phyloP scores from a whole-genome alignment of 2,113 vertebrate species.

The Oreochromis niloticus region DNA sequence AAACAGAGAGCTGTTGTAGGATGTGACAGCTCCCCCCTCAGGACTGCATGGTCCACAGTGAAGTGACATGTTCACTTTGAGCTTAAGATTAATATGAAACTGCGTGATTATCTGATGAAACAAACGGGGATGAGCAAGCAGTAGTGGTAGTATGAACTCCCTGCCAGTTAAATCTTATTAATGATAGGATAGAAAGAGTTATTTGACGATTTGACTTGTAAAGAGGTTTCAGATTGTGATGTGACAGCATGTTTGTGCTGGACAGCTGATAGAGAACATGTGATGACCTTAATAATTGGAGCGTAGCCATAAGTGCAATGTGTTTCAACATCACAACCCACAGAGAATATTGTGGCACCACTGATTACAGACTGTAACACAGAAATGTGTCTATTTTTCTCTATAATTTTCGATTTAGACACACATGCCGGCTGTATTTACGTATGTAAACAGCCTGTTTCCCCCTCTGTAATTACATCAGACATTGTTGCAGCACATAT shows the following conservation, averaged over 20 bases:
- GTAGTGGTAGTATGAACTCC: not conserved
- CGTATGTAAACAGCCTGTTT: not conserved
- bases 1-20: not conserved
- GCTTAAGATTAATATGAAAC: not conserved
- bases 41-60: not conserved
- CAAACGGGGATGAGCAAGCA: not conserved
- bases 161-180: not conserved
- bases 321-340: not conserved
- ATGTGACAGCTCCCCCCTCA: conserved; percentile 12
- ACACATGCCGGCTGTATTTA: not conserved
- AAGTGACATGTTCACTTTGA: not conserved
- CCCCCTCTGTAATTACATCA: not conserved
- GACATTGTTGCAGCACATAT: not conserved
- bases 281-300: not conserved
- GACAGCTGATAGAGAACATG: not conserved
- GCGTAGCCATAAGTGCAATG: not conserved
- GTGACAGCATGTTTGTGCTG: not conserved
- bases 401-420: not conserved
- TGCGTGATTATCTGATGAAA: not conserved
- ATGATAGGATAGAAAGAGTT: not conserved
- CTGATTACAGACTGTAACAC: not conserved
- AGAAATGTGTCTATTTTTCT: not conserved
- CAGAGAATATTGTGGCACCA: not conserved
- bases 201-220: not conserved
- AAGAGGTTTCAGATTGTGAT: not conserved